These are phyloP conservation scores for Zingel zingel DNA, from an alignment of 2,113 vertebrate species.

Conservation along the genomic window DNA sequence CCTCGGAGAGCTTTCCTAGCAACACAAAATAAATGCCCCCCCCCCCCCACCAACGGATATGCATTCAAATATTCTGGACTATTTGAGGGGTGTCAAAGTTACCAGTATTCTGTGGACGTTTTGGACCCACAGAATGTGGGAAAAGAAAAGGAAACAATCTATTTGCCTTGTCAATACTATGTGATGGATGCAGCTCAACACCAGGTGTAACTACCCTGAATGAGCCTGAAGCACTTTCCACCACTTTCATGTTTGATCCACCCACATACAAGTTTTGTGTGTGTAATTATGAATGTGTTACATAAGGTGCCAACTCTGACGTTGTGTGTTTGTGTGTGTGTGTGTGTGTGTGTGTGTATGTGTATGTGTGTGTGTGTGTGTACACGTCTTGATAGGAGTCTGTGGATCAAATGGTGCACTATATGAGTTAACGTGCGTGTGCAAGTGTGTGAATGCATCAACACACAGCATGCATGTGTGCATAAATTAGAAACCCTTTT, in stretches of 20 bases:
- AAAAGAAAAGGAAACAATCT: slow-evolving; percentile 19
- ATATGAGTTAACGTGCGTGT: not conserved
- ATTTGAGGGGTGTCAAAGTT: not conserved
- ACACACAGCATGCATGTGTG: not conserved
- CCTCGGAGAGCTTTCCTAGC: not conserved
- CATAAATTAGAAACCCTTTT: not conserved
- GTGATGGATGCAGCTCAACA: not conserved
- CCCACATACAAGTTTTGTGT: slow-evolving; percentile 31
- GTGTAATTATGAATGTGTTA: slow-evolving; percentile 21
- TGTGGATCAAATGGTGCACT: not conserved
- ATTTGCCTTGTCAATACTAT: slow-evolving; percentile 37
- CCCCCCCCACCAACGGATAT: too few relatives aligned
- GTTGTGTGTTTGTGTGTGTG: not conserved
- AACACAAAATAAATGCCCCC: not conserved
- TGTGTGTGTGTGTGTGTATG: not conserved
- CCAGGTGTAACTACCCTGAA: slow-evolving; percentile 11
- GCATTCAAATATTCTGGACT: not conserved
- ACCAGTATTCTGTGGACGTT: not conserved
- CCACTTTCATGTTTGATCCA: slow-evolving; percentile 35
- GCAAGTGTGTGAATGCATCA: not conserved
- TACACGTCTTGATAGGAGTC: not conserved
- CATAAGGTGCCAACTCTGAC: slow-evolving; percentile 20
- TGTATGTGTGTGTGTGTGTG: not conserved
- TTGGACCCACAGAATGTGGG: not conserved
- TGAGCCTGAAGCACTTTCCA: slow-evolving; percentile 64